phyloP scores from a whole-genome alignment of 92 coral and sea anemone species.

The Heliopora coerulea region DNA sequence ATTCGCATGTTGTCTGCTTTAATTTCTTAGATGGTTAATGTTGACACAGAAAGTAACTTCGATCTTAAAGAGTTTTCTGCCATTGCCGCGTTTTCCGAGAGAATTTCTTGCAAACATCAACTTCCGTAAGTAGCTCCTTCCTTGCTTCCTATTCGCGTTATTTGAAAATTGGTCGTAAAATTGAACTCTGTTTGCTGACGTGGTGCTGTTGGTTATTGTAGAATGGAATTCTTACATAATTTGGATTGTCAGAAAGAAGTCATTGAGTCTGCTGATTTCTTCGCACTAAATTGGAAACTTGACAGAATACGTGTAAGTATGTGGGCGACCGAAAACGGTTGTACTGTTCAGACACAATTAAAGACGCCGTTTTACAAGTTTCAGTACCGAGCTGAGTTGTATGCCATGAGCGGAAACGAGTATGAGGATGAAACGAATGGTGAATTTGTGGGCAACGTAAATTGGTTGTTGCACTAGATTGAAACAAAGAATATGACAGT shows the following conservation, averaged over 20 bases:
- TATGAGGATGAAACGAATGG: too few relatives aligned
- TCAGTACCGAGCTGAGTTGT: too few relatives aligned
- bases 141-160: too few relatives aligned
- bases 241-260: slow-evolving; percentile 57
- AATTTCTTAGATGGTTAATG: slow-evolving; percentile 75
- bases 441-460: too few relatives aligned
- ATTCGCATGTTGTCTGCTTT: neutral
- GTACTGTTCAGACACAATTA: too few relatives aligned
- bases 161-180: neutral
- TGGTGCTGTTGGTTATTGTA: neutral
- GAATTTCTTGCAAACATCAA: slow-evolving; percentile 73
- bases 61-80: slow-evolving; percentile 89
- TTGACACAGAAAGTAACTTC: slow-evolving; percentile 68
- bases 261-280: slow-evolving; percentile 94
- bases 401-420: too few relatives aligned
- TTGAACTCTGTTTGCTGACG: neutral
- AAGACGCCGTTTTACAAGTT: too few relatives aligned
- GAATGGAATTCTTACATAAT: slow-evolving; percentile 29
- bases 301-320: slow-evolving; percentile 73
- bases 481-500: too few relatives aligned
- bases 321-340: too few relatives aligned
- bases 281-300: slow-evolving; percentile 84
- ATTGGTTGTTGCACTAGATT: too few relatives aligned
- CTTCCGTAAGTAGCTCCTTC: slow-evolving; percentile 18
- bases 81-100: slow-evolving; percentile 94